These are phyloP conservation scores for Bombus waltoni DNA, from an alignment of 1,140 invertebrate species.

Conservation along the genomic window DNA sequence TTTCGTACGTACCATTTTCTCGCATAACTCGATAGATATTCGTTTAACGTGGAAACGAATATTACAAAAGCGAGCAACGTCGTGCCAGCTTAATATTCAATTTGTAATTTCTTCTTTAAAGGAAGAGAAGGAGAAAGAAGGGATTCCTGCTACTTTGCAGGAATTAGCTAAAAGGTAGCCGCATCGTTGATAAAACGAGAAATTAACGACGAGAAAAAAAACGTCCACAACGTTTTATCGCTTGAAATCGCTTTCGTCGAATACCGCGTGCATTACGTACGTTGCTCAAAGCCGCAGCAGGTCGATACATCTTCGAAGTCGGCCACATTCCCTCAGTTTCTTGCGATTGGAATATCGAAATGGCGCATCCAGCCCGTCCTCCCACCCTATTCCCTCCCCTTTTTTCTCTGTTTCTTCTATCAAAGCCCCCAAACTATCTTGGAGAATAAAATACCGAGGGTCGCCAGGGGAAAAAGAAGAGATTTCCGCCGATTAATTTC, in stretches of 20 bases:
- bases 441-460: constrained; percentile 39
- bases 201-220: neutral
- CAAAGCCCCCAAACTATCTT: constrained; percentile 10
- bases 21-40: neutral
- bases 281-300: neutral
- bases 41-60: neutral
- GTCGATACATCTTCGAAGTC: constrained; percentile 17
- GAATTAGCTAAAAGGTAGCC: neutral
- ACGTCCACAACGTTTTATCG: neutral
- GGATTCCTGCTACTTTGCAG: neutral
- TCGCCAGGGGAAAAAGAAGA: constrained; percentile 28
- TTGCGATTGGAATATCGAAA: constrained; percentile 26
- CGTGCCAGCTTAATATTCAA: too few species aligned
- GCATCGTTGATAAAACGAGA: neutral
- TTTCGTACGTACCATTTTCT: too few species aligned
- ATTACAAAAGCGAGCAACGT: neutral
- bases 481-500: constrained; percentile 62
- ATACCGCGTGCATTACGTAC: constrained; percentile 9
- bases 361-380: neutral
- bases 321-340: neutral
- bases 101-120: too few species aligned
- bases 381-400: too few species aligned
- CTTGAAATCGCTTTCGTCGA: constrained; percentile 24
- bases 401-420: neutral
- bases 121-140: neutral